These are phyloP conservation scores for Xylota segnis DNA, from an alignment of 2,888 invertebrate genomes.

Conservation along the genomic window DNA sequence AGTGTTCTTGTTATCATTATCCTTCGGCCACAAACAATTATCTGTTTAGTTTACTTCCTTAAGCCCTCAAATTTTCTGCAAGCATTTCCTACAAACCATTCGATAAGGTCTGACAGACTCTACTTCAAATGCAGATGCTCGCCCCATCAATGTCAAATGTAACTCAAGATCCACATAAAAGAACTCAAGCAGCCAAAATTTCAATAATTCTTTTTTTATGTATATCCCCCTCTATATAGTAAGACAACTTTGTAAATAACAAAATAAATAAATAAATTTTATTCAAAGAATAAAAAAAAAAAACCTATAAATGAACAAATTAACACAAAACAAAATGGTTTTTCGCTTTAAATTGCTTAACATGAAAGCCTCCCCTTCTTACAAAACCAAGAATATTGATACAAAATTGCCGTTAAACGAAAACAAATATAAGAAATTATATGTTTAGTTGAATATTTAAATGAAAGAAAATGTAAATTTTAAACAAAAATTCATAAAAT, in stretches of 20 bases:
- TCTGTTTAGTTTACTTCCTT: no score
- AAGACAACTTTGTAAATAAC: constrained; percentile 10
- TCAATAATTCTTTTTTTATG: background rate
- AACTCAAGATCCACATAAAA: background rate
- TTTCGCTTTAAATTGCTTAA: constrained; percentile 66
- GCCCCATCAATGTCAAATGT: no score
- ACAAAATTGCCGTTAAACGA: constrained; percentile 32
- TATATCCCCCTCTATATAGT: background rate
- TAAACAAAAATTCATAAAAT: background rate
- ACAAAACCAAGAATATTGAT: constrained; percentile 28
- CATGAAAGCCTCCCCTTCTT: constrained; percentile 36
- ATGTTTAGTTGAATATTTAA: constrained; percentile 13
- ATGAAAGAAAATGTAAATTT: constrained; percentile 34
- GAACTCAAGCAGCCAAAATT: background rate
- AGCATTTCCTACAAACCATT: background rate
- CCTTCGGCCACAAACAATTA: no score
- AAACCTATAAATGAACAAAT: constrained; percentile 8
- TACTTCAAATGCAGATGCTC: background rate
- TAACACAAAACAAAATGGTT: constrained; percentile 37
- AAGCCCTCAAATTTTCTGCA: background rate
- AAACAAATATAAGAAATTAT: background rate
- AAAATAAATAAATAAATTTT: constrained; percentile 13
- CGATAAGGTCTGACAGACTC: background rate
- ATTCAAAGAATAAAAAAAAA: constrained; percentile 13
- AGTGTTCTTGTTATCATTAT: no score